These are phyloP conservation scores for Strigamia crassipes DNA, from an alignment of 2,888 invertebrate species.

Conservation along the genomic window DNA sequence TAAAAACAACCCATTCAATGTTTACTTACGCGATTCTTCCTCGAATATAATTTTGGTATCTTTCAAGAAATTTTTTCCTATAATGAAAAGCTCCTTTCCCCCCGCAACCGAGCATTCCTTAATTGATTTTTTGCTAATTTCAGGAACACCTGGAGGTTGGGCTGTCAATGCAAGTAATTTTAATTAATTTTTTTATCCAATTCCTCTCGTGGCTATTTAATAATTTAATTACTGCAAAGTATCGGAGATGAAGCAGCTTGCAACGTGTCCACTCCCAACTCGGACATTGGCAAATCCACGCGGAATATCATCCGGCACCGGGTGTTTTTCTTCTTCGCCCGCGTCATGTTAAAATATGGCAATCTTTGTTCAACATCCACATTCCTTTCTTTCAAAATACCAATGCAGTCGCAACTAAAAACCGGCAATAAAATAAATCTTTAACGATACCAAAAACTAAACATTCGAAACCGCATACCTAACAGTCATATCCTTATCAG, in stretches of 20 bases:
- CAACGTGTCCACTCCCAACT: constrained; percentile 78
- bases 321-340: constrained; percentile 85
- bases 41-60: constrained; percentile 66
- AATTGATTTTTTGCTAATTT: constrained; percentile 86
- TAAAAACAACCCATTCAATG: background rate
- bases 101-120: constrained; percentile 78
- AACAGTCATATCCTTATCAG: constrained; percentile 86
- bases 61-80: constrained; percentile 90
- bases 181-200: background rate
- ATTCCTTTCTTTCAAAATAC: constrained; percentile 91
- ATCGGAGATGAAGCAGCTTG: constrained; percentile 90
- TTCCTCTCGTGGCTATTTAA: background rate
- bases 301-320: constrained; percentile 94
- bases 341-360: constrained; percentile 56
- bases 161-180: constrained; percentile 63
- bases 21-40: background rate
- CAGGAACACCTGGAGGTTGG: constrained; percentile 89
- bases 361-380: constrained; percentile 93
- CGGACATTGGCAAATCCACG: constrained; percentile 75
- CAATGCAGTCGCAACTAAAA: constrained; percentile 87
- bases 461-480: constrained; percentile 62
- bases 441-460: background rate
- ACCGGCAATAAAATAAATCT: background rate
- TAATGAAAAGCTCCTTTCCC: constrained; percentile 81
- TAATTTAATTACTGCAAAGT: constrained; percentile 80